Base-by-base conservation (phyloP, 2,113 vertebrate species). In the Orthonyx spaldingii region DNA sequence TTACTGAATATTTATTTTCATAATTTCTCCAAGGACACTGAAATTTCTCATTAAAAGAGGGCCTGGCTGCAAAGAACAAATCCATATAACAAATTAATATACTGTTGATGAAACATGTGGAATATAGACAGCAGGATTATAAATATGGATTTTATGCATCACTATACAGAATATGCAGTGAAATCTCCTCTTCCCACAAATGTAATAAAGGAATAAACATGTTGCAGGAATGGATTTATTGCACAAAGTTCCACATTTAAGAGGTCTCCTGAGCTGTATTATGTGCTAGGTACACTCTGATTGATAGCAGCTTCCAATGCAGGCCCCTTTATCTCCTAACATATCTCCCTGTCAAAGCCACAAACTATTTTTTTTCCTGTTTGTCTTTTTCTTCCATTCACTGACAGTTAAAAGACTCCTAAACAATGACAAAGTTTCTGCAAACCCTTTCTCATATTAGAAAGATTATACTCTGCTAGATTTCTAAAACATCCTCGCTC, bases 211-310 rank as follows among this genome's bases (percentile, higher is more conserved):
- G 71, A 94, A 95, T 91, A 79, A 95, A 94, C 53, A 86, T 65
- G 66, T 55, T 91, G 78, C 49, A 81, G 69, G 57, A 88, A 63
- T 27, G 52, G 87, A 97, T 93, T 94, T 94, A 94, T 75, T 80
- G 78, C 91, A 69, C 47, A 11, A 61, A 91, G 50, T 71, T 71
- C 52, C 64, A 80, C 33, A 57, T 87, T 93, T 93, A 90, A 96
- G 82, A 91, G 82, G 91, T 95, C 94, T 93, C 92, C 79, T 88
- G 92, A 86, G 91, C 56, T 69, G 57, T 42, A 65, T 92, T 78
- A 81, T 23, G 33, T 50, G 32, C 89, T 61, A 95, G 89, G 78
- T 74, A 84, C 65, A 35, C 56, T 50, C 47, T 94, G 83, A 96
- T 89, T 87, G 85, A 92, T 93, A 84, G 92, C 78, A 90, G 61